Evolutionary conservation across 2,888 invertebrate species (phyloP).

Genomic region (Cheilosia soror): DNA sequence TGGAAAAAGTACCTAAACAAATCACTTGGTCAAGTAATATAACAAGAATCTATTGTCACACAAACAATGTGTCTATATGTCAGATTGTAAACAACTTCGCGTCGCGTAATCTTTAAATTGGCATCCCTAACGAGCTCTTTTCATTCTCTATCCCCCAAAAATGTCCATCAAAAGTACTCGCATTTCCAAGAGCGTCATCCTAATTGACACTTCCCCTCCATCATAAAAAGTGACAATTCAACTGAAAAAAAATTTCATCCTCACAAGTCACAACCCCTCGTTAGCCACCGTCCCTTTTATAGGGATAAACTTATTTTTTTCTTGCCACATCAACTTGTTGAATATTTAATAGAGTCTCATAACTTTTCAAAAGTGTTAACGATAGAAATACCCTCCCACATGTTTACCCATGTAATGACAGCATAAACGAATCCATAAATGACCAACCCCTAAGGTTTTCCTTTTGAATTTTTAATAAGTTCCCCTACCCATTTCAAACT

Average conservation of each 20-base stretch:
- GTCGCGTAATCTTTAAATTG: too few relatives aligned
- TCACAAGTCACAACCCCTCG: neutral
- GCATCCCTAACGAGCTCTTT: too few relatives aligned
- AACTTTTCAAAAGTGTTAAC: slow-evolving; percentile 61
- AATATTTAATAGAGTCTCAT: slow-evolving; percentile 64
- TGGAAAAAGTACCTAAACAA: too few relatives aligned
- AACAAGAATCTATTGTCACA: too few relatives aligned
- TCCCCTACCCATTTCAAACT: slow-evolving; percentile 8
- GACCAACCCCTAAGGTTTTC: slow-evolving; percentile 17
- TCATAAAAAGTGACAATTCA: neutral
- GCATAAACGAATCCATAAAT: slow-evolving; percentile 17
- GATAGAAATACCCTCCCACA: slow-evolving; percentile 11
- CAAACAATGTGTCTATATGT: too few relatives aligned
- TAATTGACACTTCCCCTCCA: neutral
- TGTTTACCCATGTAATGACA: slow-evolving; percentile 36
- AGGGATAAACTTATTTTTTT: slow-evolving; percentile 3
- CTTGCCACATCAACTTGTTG: slow-evolving; percentile 49
- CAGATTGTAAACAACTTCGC: too few relatives aligned
- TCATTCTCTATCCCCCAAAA: neutral
- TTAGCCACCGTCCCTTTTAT: slow-evolving; percentile 19
- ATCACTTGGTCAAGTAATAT: too few relatives aligned
- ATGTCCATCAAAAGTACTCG: too few relatives aligned
- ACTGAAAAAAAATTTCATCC: neutral
- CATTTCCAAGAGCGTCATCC: neutral
- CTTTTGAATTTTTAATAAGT: slow-evolving; percentile 66